Percentiles rank a stretch among this genome's conserved stretches.
Conservation (phyloP, 2,797 vertebrate species). For the Eutrigla gurnardus region DNA sequence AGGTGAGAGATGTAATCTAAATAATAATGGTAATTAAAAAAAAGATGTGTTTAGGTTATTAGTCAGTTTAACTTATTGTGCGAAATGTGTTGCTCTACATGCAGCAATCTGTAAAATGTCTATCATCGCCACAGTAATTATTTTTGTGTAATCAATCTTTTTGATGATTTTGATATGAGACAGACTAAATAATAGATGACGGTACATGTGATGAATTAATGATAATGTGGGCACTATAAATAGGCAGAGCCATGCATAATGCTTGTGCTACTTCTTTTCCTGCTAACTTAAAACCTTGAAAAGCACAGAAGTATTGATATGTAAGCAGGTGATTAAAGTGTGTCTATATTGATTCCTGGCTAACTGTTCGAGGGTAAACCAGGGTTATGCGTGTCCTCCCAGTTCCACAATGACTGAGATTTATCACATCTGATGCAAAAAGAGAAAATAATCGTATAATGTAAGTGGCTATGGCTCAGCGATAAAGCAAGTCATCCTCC, state of each 20-base stretch:
- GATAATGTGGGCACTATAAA: conserved; percentile 17
- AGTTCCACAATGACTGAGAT: neutral
- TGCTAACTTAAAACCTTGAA: neutral
- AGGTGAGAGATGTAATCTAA: neutral
- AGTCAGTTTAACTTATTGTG: neutral
- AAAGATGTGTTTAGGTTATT: neutral
- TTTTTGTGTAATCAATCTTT: neutral
- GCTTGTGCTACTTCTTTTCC: neutral
- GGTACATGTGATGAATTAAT: conserved; percentile 17
- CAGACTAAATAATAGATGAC: neutral
- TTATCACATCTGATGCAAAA: neutral
- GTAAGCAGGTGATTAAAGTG: neutral
- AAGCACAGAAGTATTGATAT: neutral
- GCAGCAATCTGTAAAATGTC: neutral
- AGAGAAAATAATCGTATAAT: no score
- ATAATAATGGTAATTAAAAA: neutral
- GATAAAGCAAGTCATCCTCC: no score
- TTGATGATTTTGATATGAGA: neutral
- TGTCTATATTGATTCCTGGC: neutral
- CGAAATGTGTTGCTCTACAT: neutral
- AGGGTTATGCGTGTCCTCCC: neutral
- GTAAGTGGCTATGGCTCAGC: no score
- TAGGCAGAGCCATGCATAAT: neutral
- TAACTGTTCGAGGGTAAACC: neutral
- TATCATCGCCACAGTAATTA: neutral